Evolutionary conservation across 2,797 vertebrate species (phyloP), one percentile per base, ranked within the genome.

Genomic region (Sylvilagus floridanus): DNA sequence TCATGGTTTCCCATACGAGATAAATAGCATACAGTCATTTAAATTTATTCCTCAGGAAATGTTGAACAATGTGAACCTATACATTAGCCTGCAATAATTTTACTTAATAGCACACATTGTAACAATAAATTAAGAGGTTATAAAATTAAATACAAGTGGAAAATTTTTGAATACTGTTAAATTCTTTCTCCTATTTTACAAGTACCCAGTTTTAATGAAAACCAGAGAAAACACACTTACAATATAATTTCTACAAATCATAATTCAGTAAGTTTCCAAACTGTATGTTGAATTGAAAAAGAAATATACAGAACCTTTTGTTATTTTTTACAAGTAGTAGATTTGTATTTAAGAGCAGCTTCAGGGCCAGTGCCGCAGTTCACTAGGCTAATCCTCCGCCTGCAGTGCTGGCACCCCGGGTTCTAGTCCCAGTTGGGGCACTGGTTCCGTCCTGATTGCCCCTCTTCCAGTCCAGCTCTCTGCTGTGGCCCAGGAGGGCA

Each of bases 41-140:
- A 86, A 89, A 72, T 90, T 71, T 42, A 76, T 88, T 42, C 5
- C 21, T 73, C 8, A 69, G 37, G 82, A 87, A 91, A 88, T 84
- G 85, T 13, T 42, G 84, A 84, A 84, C 16, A 81, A 37, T 35
- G 3, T 65, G 16, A 94, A 84, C 12, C 4, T 66, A 11, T 93
- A 12, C 47, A 22, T 77, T 87, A 76, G 35, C 28, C 17, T 81
- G 28, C 16, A 85, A 11, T 26, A 52, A 22, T 82, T 94, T 88
- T 13, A 85, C n/a, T 63, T 87, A 90, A 57, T 10, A n/a, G 12
- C 10, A 79, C 76, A 52, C 1, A 65, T 87, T 86, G 94, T 95
- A 84, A 95, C 4, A 71, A 68, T 17, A 76, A 82, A 82, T 60
- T 47, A 66, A 37, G 32, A 28, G 9, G 2, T 66, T 73, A 68